These are phyloP conservation scores for Holocentrus rufus DNA, from an alignment of 2,797 vertebrate species.

Conservation along the genomic window DNA sequence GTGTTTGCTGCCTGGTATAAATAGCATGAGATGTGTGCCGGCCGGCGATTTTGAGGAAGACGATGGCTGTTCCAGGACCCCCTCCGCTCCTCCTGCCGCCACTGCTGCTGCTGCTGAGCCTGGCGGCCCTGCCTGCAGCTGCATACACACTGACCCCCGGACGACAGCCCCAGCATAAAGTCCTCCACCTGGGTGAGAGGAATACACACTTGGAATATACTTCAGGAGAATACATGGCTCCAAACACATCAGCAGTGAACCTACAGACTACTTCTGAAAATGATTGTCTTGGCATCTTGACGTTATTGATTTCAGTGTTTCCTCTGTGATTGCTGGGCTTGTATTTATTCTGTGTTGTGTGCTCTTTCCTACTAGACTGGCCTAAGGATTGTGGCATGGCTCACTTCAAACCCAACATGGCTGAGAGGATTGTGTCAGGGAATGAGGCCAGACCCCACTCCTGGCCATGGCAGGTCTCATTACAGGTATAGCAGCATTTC, in stretches of 20 bases:
- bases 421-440: conserved; percentile 82
- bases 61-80: conserved; percentile 69
- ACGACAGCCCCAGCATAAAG: conserved; percentile 76
- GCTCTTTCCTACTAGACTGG: conserved; percentile 79
- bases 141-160: conserved; percentile 70
- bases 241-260: not conserved
- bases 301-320: not conserved
- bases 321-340: not conserved
- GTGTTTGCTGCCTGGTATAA: conserved; percentile 66
- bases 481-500: conserved; percentile 77
- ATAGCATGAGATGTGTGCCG: conserved; percentile 44
- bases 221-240: not conserved
- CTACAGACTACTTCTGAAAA: not conserved
- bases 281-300: not conserved
- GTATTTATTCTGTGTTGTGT: not conserved
- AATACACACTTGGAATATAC: not conserved
- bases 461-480: conserved; percentile 86
- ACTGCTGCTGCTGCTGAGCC: conserved; percentile 73
- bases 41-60: conserved; percentile 74
- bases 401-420: conserved; percentile 83
- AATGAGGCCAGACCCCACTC: conserved; percentile 83
- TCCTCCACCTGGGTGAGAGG: conserved; percentile 79
- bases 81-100: conserved; percentile 65
- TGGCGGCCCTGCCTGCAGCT: conserved; percentile 70
- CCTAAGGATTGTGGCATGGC: conserved; percentile 82